Evolutionary conservation across 2,797 vertebrate species (phyloP).

Genomic region (Cirrhinus mrigala): DNA sequence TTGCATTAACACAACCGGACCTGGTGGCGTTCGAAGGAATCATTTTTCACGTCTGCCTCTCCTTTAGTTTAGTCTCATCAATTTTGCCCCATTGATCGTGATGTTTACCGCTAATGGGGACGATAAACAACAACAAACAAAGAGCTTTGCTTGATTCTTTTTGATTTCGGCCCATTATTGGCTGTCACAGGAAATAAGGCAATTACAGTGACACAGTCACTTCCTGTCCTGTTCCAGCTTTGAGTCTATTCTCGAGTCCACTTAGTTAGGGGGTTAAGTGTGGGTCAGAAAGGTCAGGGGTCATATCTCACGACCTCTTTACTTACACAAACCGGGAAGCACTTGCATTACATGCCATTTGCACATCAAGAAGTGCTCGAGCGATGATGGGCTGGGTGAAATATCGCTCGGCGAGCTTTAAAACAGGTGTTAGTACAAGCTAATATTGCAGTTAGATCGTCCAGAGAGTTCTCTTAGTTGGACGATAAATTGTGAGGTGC

Average conservation of each 20-base stretch:
- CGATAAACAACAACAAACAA: constrained; percentile 38
- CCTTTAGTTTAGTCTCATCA: constrained; percentile 28
- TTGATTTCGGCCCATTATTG: constrained; percentile 28
- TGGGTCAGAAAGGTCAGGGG: constrained; percentile 51
- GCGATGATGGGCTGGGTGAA: constrained; percentile 65
- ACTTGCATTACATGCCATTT: constrained; percentile 70
- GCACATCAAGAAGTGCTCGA: constrained; percentile 69
- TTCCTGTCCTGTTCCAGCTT: neutral
- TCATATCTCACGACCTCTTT: neutral
- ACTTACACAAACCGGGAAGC: constrained; percentile 35
- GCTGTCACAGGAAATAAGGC: constrained; percentile 55
- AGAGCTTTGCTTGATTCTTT: constrained; percentile 23
- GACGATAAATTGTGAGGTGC: constrained; percentile 74
- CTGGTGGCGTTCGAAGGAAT: neutral
- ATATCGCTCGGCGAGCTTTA: constrained; percentile 66
- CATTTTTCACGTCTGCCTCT: constrained; percentile 34
- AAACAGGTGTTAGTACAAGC: constrained; percentile 77
- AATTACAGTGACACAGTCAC: constrained; percentile 47
- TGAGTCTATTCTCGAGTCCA: constrained; percentile 14
- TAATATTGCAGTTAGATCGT: constrained; percentile 83
- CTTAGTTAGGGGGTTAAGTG: constrained; percentile 50
- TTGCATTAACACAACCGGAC: constrained; percentile 16
- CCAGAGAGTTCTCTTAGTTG: constrained; percentile 70
- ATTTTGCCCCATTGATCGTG: constrained; percentile 34
- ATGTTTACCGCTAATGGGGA: constrained; percentile 32